Evolutionary conservation across 1,140 invertebrate genomes (phyloP).

Genomic region (Trachymyrmex septentrionalis): DNA sequence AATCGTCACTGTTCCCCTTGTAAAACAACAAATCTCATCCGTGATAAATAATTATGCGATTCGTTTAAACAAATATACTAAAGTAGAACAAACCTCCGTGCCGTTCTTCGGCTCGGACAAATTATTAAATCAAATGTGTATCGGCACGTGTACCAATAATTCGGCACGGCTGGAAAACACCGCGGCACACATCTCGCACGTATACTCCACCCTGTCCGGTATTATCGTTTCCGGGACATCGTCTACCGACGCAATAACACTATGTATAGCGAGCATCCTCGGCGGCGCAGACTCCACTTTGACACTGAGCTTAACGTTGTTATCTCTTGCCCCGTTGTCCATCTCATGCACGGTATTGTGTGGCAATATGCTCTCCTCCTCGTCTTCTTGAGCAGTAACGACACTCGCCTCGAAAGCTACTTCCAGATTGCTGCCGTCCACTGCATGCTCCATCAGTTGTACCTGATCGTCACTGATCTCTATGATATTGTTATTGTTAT

Average conservation of each 20-base stretch:
- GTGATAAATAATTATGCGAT: slow-evolving; percentile 61
- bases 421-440: slow-evolving; percentile 82
- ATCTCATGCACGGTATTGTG: slow-evolving; percentile 67
- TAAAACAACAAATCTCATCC: slow-evolving; percentile 57
- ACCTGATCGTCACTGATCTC: slow-evolving; percentile 59
- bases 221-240: slow-evolving; percentile 86
- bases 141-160: slow-evolving; percentile 91
- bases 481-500: slow-evolving; percentile 75
- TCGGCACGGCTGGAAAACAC: slow-evolving; percentile 91
- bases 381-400: slow-evolving; percentile 79
- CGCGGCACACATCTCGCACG: slow-evolving; percentile 93
- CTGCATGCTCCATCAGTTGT: slow-evolving; percentile 71
- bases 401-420: slow-evolving; percentile 83
- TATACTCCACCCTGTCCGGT: slow-evolving; percentile 87
- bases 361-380: slow-evolving; percentile 26
- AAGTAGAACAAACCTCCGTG: slow-evolving; percentile 76
- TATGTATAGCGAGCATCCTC: slow-evolving; percentile 78
- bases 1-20: background rate
- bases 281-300: slow-evolving; percentile 79
- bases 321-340: slow-evolving; percentile 49
- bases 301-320: slow-evolving; percentile 79
- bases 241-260: slow-evolving; percentile 79
- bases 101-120: slow-evolving; percentile 66
- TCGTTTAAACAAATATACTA: slow-evolving; percentile 72
- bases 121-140: slow-evolving; percentile 91